Evolutionary conservation across 1,140 invertebrate genomes (phyloP), one percentile per base, ranked within the genome.

Genomic region (Sarcophaga peregrina): DNA sequence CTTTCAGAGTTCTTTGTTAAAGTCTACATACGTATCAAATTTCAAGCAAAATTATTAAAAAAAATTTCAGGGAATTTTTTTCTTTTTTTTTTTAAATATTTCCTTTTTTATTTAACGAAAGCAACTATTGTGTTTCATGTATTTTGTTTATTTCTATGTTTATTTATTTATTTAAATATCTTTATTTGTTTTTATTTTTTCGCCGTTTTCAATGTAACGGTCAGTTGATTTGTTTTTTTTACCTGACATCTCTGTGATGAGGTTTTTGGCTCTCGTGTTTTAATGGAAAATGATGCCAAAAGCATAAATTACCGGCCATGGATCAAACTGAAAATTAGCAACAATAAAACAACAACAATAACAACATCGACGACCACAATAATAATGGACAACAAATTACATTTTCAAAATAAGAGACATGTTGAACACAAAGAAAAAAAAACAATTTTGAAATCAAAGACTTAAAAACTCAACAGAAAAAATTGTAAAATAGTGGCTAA

Each of bases 221-320:
- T 9, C 17, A 20, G 62, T 68, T 68, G 62, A 68, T 17, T 68
- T 37, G n/a, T n/a, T n/a, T n/a, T n/a, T 68, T 68, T 68, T 68
- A 17, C 58, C 58, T 78, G 75, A 78, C 75, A 78, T 78, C 75
- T 78, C 15, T 50, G 75, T 50, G 75, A 78, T 78, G 75, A 78
- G 75, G 75, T 52, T 78, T 78, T 78, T 78, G 75, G 75, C 75
- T 78, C 48, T 78, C n/a, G 25, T 78, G 47, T 78, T 37, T 48
- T 37, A 37, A 52, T 78, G 46, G 74, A 52, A 78, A 78, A 78
- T 78, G 75, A 52, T 78, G 75, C 75, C 47, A 78, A 78, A 20
- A 78, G 25, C 75, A 50, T 50, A 50, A 78, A 78, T 78, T 68
- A 68, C 62, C 17, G 20, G 20, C 62, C 62, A 68, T 68, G 62